Conservation (phyloP, 2,888 invertebrate genomes). For the Ochropacha duplaris region DNA sequence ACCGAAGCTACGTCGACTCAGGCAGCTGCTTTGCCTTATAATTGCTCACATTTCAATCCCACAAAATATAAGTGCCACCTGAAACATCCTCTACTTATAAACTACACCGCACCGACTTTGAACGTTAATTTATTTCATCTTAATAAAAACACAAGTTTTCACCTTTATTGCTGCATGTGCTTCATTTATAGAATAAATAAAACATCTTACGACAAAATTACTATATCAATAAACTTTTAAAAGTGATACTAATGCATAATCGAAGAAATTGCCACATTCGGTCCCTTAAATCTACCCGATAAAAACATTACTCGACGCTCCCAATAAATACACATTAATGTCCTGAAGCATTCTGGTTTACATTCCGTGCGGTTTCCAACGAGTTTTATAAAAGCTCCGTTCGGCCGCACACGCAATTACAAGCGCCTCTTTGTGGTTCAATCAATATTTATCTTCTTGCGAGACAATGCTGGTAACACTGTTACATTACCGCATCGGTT, state of each 20-base stretch:
- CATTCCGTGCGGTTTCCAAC: slow-evolving; percentile 80
- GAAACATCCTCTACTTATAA: slow-evolving; percentile 36
- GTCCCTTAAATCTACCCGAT: slow-evolving; percentile 64
- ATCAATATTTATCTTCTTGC: slow-evolving; percentile 71
- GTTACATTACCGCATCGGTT: slow-evolving; percentile 58
- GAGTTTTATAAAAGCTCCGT: slow-evolving; percentile 80
- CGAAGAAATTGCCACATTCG: slow-evolving; percentile 60
- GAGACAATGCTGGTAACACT: slow-evolving; percentile 62
- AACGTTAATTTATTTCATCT: no score
- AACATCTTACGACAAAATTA: slow-evolving; percentile 32
- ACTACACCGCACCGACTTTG: slow-evolving; percentile 13
- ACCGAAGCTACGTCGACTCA: slow-evolving; percentile 26
- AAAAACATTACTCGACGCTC: slow-evolving; percentile 80
- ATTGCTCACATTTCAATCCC: slow-evolving; percentile 59
- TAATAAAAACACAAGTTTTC: no score
- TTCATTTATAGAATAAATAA: slow-evolving; percentile 19
- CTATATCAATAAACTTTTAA: slow-evolving; percentile 34
- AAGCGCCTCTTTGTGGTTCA: slow-evolving; percentile 74
- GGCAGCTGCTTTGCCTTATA: slow-evolving; percentile 48
- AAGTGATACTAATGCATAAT: slow-evolving; percentile 46
- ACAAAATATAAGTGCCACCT: slow-evolving; percentile 39
- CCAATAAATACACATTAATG: slow-evolving; percentile 83
- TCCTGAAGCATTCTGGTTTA: slow-evolving; percentile 79
- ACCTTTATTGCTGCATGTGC: no score
- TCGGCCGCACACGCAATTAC: slow-evolving; percentile 79